These are phyloP conservation scores for Pristionchus arcanus DNA, from an alignment of 2,888 invertebrate genomes.

Conservation along the genomic window DNA sequence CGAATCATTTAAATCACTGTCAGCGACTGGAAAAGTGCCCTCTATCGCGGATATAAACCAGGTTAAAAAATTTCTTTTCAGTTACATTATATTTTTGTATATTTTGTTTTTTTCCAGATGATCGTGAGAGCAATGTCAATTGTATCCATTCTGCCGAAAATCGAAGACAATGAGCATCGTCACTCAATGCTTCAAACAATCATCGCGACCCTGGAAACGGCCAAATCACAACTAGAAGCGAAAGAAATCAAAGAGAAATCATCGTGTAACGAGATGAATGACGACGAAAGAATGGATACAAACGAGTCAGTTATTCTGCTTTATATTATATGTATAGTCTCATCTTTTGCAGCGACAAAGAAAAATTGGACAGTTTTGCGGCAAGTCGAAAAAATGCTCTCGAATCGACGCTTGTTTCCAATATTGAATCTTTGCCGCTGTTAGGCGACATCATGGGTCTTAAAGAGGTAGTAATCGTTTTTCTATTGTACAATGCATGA, in stretches of 20 bases:
- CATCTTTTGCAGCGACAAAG: neutral
- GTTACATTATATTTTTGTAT: neutral
- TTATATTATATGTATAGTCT: neutral
- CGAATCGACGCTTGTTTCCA: conserved; percentile 57
- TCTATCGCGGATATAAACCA: neutral
- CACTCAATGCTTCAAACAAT: neutral
- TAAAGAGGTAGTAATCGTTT: conserved; percentile 79
- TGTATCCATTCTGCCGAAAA: neutral
- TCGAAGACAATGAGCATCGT: neutral
- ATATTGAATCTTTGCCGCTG: conserved; percentile 47
- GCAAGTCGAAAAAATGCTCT: conserved; percentile 54
- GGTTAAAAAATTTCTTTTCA: neutral
- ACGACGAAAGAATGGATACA: conserved; percentile 28
- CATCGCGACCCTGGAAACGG: conserved; percentile 2
- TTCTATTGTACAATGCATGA: neutral
- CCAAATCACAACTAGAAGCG: neutral
- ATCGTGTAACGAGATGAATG: neutral
- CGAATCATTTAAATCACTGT: neutral
- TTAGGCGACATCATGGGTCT: conserved; percentile 77
- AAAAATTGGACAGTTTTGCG: conserved; percentile 46
- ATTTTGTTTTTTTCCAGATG: neutral
- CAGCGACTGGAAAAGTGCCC: neutral
- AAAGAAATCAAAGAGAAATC: neutral
- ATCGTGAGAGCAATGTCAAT: neutral
- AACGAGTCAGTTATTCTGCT: conserved; percentile 22